Evolutionary conservation across 1,140 invertebrate species (phyloP).

Genomic region (Calliphora vicina): DNA sequence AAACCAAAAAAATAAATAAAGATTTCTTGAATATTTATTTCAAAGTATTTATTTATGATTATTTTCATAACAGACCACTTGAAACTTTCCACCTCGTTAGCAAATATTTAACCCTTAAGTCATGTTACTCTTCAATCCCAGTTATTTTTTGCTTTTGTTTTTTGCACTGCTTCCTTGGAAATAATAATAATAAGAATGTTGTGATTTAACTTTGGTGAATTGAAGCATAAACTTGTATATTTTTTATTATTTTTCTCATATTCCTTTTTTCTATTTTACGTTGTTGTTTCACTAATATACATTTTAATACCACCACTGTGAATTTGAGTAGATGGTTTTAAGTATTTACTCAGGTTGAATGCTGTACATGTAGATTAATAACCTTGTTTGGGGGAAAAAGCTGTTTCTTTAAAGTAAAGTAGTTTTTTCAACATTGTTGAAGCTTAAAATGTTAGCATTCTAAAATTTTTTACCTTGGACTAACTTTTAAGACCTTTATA

Average conservation of each 20-base stretch:
- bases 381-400: neutral
- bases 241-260: neutral
- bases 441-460: too few relatives aligned
- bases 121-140: neutral
- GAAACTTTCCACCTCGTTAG: slow-evolving; percentile 10
- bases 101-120: neutral
- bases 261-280: neutral
- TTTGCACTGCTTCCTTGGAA: neutral
- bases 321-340: neutral
- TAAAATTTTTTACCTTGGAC: too few relatives aligned
- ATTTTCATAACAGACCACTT: neutral
- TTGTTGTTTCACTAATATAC: neutral
- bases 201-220: neutral
- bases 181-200: too few relatives aligned
- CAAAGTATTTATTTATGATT: too few relatives aligned
- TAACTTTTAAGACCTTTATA: too few relatives aligned
- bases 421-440: too few relatives aligned
- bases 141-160: neutral
- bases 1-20: too few relatives aligned
- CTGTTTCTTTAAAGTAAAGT: too few relatives aligned
- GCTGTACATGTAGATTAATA: neutral
- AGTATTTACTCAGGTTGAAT: neutral
- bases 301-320: neutral
- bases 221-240: neutral
- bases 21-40: too few relatives aligned